A percentile compares a stretch with the other conserved stretches of the same genome.
phyloP scores from a whole-genome alignment of 2,113 vertebrate genomes.

The Dryoscopus gambensis region DNA sequence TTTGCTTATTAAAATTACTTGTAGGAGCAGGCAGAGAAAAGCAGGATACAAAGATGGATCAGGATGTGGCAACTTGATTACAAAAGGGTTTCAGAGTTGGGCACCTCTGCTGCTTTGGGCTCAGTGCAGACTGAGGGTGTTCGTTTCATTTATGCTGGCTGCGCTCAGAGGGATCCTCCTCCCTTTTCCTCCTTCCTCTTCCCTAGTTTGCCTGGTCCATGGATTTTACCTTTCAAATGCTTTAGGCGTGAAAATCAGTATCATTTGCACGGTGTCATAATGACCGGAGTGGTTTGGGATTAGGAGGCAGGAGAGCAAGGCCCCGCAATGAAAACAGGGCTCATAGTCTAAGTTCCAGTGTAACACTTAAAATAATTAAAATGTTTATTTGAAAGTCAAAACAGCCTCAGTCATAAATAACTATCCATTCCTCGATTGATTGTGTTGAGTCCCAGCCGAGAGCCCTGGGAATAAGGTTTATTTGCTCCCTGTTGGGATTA shows the following conservation, averaged over 20 bases:
- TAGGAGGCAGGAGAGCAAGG: slow-evolving; percentile 4
- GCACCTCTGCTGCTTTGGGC: not conserved
- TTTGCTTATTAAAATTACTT: not conserved
- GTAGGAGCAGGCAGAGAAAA: not conserved
- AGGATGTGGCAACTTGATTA: not conserved
- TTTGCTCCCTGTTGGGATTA: slow-evolving; percentile 73
- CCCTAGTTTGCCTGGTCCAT: not conserved
- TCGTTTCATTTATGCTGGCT: not conserved
- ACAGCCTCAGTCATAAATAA: slow-evolving; percentile 58
- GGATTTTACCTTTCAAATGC: not conserved
- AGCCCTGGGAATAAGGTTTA: slow-evolving; percentile 61
- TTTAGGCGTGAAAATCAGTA: not conserved
- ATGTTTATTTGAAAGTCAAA: slow-evolving; percentile 68
- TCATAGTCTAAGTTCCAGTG: not conserved
- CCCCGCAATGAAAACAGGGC: not conserved
- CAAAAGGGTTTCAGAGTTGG: not conserved
- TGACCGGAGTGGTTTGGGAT: not conserved
- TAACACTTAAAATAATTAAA: slow-evolving; percentile 71
- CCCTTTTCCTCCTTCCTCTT: not conserved
- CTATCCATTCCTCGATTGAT: slow-evolving; percentile 37
- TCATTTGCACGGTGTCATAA: not conserved
- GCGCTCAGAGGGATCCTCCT: accelerated
- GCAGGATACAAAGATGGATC: not conserved
- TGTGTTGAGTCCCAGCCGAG: not conserved
- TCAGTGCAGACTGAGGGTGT: not conserved